These are phyloP conservation scores for Scaptomyza parva DNA, from an alignment of 2,888 invertebrate genomes.

Conservation along the genomic window DNA sequence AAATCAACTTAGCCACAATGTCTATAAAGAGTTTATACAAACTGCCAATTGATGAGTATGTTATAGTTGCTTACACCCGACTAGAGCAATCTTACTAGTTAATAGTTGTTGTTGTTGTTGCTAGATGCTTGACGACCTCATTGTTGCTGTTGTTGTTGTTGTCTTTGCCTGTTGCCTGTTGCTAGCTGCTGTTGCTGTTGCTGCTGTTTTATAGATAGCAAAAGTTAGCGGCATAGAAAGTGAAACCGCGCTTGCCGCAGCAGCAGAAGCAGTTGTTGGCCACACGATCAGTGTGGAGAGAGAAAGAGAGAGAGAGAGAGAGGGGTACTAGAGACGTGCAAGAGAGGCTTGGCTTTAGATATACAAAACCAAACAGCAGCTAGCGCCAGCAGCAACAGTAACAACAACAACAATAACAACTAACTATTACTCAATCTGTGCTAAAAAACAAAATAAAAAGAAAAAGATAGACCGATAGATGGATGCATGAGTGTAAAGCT, in stretches of 20 bases:
- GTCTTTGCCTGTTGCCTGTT: slow-evolving; percentile 33
- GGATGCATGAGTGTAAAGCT: slow-evolving; percentile 64
- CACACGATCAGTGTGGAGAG: slow-evolving; percentile 53
- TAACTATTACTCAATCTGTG: slow-evolving; percentile 78
- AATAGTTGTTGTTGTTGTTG: slow-evolving; percentile 10
- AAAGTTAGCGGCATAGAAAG: slow-evolving; percentile 77
- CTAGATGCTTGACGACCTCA: slow-evolving; percentile 27
- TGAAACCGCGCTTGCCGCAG: slow-evolving; percentile 69
- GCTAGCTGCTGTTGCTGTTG: slow-evolving; percentile 41
- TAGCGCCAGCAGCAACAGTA: slow-evolving; percentile 39
- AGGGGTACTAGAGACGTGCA: slow-evolving; percentile 20
- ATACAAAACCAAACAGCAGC: slow-evolving; percentile 73
- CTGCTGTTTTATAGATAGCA: slow-evolving; percentile 66
- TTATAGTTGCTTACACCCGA: not conserved
- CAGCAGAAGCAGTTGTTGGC: slow-evolving; percentile 55
- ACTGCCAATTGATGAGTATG: slow-evolving; percentile 14
- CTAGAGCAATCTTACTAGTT: slow-evolving; percentile 32
- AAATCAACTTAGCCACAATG: too few relatives aligned
- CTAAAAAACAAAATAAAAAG: slow-evolving; percentile 66
- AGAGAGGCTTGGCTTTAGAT: slow-evolving; percentile 66
- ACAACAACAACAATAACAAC: slow-evolving; percentile 52
- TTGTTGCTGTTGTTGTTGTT: slow-evolving; percentile 18
- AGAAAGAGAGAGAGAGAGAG: not conserved
- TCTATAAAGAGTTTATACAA: too few relatives aligned
- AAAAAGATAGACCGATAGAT: slow-evolving; percentile 72